These are phyloP conservation scores for Papilio aristodemus DNA, from an alignment of 1,140 invertebrate species.

Conservation along the genomic window DNA sequence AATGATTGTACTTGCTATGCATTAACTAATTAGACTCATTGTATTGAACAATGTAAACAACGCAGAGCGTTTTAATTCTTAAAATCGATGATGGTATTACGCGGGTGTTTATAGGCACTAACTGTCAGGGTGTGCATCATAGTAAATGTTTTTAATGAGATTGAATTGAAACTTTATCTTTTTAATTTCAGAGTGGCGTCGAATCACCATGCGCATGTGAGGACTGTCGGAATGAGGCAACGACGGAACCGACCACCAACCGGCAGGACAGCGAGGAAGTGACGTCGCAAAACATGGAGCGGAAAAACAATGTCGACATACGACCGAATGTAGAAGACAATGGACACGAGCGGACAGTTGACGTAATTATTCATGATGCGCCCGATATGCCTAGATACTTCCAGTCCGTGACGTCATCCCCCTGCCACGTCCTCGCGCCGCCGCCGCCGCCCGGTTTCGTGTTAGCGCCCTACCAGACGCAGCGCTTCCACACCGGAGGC, in stretches of 20 bases:
- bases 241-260: conserved; percentile 36
- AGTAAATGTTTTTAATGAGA: conserved; percentile 21
- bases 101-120: too few species aligned
- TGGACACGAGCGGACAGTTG: conserved; percentile 60
- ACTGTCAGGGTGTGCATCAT: too few species aligned
- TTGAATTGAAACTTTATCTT: conserved; percentile 35
- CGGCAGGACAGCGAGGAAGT: conserved; percentile 39
- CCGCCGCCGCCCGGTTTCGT: conserved; percentile 72
- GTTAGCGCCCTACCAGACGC: conserved; percentile 63
- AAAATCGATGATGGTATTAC: not conserved
- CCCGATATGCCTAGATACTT: conserved; percentile 67
- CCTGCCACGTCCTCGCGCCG: conserved; percentile 59
- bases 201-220: conserved; percentile 71
- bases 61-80: not conserved
- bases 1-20: not conserved
- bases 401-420: conserved; percentile 64
- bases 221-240: conserved; percentile 63
- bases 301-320: conserved; percentile 47
- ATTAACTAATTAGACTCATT: not conserved
- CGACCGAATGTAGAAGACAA: conserved; percentile 44
- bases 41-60: not conserved
- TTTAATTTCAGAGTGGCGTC: conserved; percentile 65
- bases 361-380: conserved; percentile 70
- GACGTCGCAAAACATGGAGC: conserved; percentile 43
- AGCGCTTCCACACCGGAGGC: conserved; percentile 71